A percentile compares a stretch with the other conserved stretches of the same genome.
Evolutionary conservation across 1,140 invertebrate species (phyloP).

Genomic region (Drosophila baimaii): DNA sequence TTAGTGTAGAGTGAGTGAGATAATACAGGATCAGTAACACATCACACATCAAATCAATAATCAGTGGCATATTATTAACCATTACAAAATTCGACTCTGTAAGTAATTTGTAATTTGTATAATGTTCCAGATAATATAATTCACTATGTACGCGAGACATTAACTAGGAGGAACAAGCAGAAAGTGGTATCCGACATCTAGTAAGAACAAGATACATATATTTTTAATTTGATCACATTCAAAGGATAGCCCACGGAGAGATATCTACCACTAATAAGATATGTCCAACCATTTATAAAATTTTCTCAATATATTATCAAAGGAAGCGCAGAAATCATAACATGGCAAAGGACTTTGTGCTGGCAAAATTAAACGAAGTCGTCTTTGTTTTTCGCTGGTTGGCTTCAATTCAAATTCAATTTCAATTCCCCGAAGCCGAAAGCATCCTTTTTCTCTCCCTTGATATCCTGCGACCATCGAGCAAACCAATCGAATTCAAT

Average conservation of each 20-base stretch:
- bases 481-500: conserved; percentile 62
- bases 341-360: conserved; percentile 22
- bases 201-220: background rate
- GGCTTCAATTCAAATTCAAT: conserved; percentile 71
- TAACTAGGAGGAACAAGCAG: background rate
- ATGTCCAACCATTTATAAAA: conserved; percentile 6
- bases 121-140: too few species aligned
- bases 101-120: too few species aligned
- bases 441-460: conserved; percentile 15
- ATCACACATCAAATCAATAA: too few species aligned
- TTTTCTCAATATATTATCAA: conserved; percentile 23
- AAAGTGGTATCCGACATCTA: background rate
- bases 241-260: conserved; percentile 17
- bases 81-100: too few species aligned
- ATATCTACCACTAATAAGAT: conserved; percentile 3
- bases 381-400: conserved; percentile 34
- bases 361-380: conserved; percentile 23
- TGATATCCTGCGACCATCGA: conserved; percentile 25
- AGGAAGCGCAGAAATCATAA: conserved; percentile 16
- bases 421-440: conserved; percentile 57
- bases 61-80: too few species aligned
- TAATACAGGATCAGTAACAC: too few species aligned
- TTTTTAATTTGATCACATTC: background rate
- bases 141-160: too few species aligned
- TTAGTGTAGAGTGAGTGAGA: too few species aligned